Base-by-base conservation (phyloP, 1,140 invertebrate genomes). In the Drosophila orosa region DNA sequence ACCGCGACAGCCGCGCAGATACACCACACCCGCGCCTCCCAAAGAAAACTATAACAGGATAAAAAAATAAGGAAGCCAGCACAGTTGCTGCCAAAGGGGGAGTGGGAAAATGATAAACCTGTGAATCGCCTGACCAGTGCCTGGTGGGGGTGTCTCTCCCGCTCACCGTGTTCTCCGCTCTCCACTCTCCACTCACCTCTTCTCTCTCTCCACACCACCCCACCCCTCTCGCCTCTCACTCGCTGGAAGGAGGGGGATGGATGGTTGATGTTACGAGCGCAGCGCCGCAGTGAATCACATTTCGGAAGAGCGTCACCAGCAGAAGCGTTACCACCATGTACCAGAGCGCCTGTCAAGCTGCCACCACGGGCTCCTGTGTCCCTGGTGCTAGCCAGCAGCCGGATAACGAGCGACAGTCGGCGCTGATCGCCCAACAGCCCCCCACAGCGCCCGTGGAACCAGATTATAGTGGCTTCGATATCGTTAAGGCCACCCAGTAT, bases 401-500 rank as follows among this genome's bases (percentile, higher is more conserved):
- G 45, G 93, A 94, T 44, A 92, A 92, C 50, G 91, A 92, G 72
- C 93, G 93, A 27, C 92, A 92, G 52, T 93, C 93, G 37, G 93
- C 92, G 50, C 77, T 94, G 63, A 93, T 94, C 66, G 91, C 94
- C 54, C 93, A 93, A 62, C 94, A 95, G 67, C 85, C 92, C 62
- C 90, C 92, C 57, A 93, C 94, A 65, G 93, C 93, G 39, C 93
- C 94, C 15, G 91, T 93, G 13, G 94, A 95, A 84, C 95, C 95
- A 58, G 97, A 97, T 86, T 96, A 95, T 83, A 96, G 95, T 82
- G 95, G 95, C 56, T 98, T 97, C 92, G 98, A 98, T 90, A 98
- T 98, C 79, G 96, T 99, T 24, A 97, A 97, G 93, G 98, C 98
- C 5, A 98, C 98, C 24, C 97, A 97, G 93, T 99, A 98, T 94